Percentiles rank a stretch among this genome's conserved stretches.
phyloP scores from a whole-genome alignment of 2,888 invertebrate species.

The Chymomyza procnemis region DNA sequence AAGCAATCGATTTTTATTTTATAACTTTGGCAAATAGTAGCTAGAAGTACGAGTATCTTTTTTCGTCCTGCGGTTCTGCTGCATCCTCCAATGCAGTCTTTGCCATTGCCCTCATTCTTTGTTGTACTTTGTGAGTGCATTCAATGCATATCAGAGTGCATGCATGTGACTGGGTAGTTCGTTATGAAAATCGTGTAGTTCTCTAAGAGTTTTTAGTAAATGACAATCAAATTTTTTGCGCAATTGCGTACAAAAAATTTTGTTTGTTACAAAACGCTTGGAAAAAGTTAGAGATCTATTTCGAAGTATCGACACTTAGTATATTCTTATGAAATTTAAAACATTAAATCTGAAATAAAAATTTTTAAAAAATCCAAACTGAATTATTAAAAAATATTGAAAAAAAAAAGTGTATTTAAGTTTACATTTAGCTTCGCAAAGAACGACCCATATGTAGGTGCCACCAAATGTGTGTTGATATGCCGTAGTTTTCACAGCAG shows the following conservation, averaged over 20 bases:
- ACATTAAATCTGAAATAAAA: too few species aligned
- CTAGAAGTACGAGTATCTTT: conserved; percentile 27
- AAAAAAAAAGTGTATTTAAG: too few species aligned
- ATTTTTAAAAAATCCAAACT: too few species aligned
- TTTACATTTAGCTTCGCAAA: neutral
- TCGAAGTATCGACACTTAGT: too few species aligned
- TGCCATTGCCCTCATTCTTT: neutral
- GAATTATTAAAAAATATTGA: too few species aligned
- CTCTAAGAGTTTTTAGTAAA: too few species aligned
- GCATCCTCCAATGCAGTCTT: conserved; percentile 3
- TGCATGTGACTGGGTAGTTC: neutral
- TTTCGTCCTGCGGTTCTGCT: conserved; percentile 14
- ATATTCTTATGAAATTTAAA: too few species aligned
- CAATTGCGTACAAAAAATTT: too few species aligned
- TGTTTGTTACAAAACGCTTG: too few species aligned
- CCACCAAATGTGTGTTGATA: conserved; percentile 6
- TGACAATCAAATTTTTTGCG: too few species aligned
- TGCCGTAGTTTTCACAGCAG: conserved; percentile 34
- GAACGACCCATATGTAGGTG: neutral
- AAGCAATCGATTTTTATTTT: conserved; percentile 45
- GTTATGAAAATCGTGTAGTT: too few species aligned
- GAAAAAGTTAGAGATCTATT: too few species aligned
- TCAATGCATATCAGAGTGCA: neutral
- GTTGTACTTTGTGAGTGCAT: neutral
- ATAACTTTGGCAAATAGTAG: conserved; percentile 35